A percentile compares a stretch with the other conserved stretches of the same genome.
Conservation (phyloP, 2,113 vertebrate species). For the Phylloscopus trochilus region DNA sequence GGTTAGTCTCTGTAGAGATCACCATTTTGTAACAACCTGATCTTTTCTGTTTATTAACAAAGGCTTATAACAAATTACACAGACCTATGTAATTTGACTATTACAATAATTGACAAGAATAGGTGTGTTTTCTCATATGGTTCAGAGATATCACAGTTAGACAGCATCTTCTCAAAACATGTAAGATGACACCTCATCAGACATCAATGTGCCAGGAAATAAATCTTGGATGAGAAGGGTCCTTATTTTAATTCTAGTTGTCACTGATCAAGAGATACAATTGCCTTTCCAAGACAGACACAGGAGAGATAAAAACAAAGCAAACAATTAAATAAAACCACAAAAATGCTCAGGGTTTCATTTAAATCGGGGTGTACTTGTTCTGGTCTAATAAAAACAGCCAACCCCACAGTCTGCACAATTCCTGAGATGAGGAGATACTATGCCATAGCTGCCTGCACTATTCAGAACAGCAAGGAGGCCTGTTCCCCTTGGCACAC, state of each 20-base stretch:
- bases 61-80: no score
- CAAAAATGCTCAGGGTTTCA: background rate
- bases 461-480: background rate
- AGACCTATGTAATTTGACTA: background rate
- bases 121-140: background rate
- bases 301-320: background rate
- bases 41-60: background rate
- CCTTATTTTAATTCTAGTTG: background rate
- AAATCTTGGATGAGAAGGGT: conserved; percentile 19
- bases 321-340: background rate
- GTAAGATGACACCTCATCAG: background rate
- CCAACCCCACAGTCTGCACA: background rate
- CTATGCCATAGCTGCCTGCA: background rate
- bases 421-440: background rate
- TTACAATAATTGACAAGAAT: background rate
- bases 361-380: background rate
- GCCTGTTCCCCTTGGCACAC: background rate
- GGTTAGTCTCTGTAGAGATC: background rate
- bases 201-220: background rate
- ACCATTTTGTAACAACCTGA: background rate
- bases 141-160: background rate
- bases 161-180: background rate
- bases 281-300: background rate
- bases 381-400: background rate
- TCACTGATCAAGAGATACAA: background rate